Base-by-base conservation (phyloP, 2,113 vertebrate genomes). In the Upupa epops region DNA sequence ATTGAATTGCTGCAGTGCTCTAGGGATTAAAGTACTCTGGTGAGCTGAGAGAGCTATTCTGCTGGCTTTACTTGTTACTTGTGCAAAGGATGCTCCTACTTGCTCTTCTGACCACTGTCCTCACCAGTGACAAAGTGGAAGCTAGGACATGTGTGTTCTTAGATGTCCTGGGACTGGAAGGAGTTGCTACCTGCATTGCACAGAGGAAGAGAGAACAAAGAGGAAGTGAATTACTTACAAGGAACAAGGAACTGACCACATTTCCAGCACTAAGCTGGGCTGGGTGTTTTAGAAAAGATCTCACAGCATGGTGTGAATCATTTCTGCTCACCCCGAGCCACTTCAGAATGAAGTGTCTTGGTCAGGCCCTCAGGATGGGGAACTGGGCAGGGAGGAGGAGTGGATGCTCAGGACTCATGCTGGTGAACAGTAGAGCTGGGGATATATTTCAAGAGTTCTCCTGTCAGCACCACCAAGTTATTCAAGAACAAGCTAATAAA, bases 71-170 rank as follows among this genome's bases (percentile, higher is more conserved):
- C 64, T 25, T 54, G 45, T 21, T 84, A 36, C 3, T 7, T 2
- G 1, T 37, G 9, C 48, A 49, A 82, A 66, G 32, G 46, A 73
- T 0, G 0, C 6, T 69, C 12, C 4, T 46, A 13, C 18, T 22
- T 36, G 10, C 9, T 40, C 18, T 29, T 55, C 52, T 68, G 68
- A 83, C 51, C n/a, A 25, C 14, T 66, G 55, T 29, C 37, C 21
- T 85, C 59, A 59, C 11, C 29, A 11, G 9, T 20, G 26, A 6
- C 76, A 12, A 66, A 79, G 31, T 58, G 19, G 49, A 63, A 34
- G 19, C 36, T 56, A 46, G 48, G 25, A 45, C 4, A 13, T 4
- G 3, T 32, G 17, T 60, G 31, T 32, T 19, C 42, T 73, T 83
- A 46, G 19, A 13, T 93, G 45, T 87, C n/a, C 58, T 65, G 63